These are phyloP conservation scores for Patella pellucida DNA, from an alignment of 2,888 invertebrate genomes.

Conservation along the genomic window DNA sequence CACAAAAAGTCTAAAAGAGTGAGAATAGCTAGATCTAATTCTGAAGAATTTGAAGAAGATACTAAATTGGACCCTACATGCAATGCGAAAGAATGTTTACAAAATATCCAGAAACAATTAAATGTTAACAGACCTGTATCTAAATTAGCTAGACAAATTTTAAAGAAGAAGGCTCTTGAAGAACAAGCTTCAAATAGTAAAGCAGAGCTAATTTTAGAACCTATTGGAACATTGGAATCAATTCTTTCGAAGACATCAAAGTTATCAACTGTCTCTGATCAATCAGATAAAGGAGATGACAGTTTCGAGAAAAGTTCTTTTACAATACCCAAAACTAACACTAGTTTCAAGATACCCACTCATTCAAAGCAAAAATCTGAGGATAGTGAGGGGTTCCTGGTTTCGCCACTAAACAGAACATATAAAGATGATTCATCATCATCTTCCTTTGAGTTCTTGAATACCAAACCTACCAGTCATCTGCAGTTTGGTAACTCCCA, in stretches of 20 bases:
- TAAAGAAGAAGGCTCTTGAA: not conserved
- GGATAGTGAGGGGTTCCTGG: not conserved
- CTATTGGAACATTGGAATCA: not conserved
- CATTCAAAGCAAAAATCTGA: not conserved
- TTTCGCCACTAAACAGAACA: not conserved
- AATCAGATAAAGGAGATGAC: not conserved
- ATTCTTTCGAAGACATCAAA: not conserved
- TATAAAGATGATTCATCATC: slow-evolving; percentile 3
- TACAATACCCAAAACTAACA: not conserved
- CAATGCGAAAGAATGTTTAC: not conserved
- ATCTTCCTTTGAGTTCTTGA: not conserved
- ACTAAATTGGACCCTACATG: not conserved
- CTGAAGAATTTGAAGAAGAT: not conserved
- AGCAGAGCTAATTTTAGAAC: not conserved
- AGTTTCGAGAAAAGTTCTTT: not conserved
- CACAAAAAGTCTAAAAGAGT: not conserved
- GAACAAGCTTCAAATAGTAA: not conserved
- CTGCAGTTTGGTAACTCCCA: not conserved
- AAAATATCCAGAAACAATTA: not conserved
- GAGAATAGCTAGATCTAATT: not conserved
- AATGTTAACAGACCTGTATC: not conserved
- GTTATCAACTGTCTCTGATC: not conserved
- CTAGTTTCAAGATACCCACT: not conserved
- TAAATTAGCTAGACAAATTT: not conserved
- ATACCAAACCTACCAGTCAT: not conserved